phyloP scores from a whole-genome alignment of 2,888 invertebrate genomes.

The Neocrepidodera transversa region DNA sequence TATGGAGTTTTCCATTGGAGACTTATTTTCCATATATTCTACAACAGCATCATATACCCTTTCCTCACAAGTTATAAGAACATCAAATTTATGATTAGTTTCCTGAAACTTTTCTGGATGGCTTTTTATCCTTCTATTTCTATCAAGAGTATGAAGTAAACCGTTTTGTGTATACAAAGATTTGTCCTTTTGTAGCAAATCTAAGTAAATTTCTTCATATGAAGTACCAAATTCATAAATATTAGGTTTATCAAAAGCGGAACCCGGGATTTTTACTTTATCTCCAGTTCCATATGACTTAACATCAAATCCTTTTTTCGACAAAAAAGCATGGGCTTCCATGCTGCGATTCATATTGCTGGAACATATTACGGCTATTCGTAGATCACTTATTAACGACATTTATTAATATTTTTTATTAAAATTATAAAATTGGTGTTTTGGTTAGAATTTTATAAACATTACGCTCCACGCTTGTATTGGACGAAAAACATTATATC shows the following conservation, averaged over 20 bases:
- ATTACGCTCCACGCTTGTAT: not conserved
- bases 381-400: slow-evolving; percentile 63
- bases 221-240: slow-evolving; percentile 96
- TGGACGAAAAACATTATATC: too few species aligned
- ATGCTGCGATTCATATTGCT: slow-evolving; percentile 99
- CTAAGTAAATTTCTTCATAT: slow-evolving; percentile 96
- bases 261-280: slow-evolving; percentile 96
- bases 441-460: not conserved
- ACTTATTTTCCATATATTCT: slow-evolving; percentile 87
- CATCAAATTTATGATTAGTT: slow-evolving; percentile 88
- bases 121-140: slow-evolving; percentile 94
- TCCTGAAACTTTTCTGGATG: slow-evolving; percentile 95
- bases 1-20: slow-evolving; percentile 81
- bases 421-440: not conserved
- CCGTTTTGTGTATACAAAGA: slow-evolving; percentile 96
- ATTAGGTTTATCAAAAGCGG: slow-evolving; percentile 92
- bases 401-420: slow-evolving; percentile 32
- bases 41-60: slow-evolving; percentile 98
- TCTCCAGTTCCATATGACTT: slow-evolving; percentile 94
- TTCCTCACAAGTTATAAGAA: slow-evolving; percentile 97
- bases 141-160: slow-evolving; percentile 95
- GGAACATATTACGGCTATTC: slow-evolving; percentile 96
- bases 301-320: slow-evolving; percentile 96
- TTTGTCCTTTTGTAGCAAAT: slow-evolving; percentile 89
- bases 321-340: slow-evolving; percentile 98